A percentile compares a stretch with the other conserved stretches of the same genome.
Evolutionary conservation across 2,888 invertebrate genomes (phyloP).

Genomic region (Glyphotaelius pellucidus): DNA sequence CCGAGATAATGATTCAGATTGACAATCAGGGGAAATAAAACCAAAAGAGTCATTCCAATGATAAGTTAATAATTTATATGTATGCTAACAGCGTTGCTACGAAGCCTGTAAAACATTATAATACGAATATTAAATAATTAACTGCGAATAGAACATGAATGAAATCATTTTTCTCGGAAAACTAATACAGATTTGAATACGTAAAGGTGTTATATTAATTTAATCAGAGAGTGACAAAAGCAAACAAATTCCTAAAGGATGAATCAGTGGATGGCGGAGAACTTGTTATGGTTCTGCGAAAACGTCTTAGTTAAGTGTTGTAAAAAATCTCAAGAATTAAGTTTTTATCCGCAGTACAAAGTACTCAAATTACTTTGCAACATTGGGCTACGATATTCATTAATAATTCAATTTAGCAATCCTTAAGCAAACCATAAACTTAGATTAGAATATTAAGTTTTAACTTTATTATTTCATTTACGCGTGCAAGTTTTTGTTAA

Average conservation of each 20-base stretch:
- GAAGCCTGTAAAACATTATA: not conserved
- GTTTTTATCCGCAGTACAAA: not conserved
- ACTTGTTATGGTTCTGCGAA: not conserved
- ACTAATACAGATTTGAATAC: not conserved
- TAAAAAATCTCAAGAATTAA: not conserved
- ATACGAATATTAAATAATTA: not conserved
- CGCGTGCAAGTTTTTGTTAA: too few relatives aligned
- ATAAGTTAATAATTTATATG: not conserved
- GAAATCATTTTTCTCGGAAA: not conserved
- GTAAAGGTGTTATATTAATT: not conserved
- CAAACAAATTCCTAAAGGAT: not conserved
- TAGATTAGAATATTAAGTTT: too few relatives aligned
- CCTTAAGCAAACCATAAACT: too few relatives aligned
- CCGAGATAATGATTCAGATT: conserved; percentile 17
- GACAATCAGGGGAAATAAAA: not conserved
- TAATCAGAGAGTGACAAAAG: not conserved
- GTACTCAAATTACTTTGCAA: not conserved
- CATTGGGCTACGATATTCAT: not conserved
- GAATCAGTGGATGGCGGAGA: not conserved
- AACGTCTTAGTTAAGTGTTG: not conserved
- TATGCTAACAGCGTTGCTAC: not conserved
- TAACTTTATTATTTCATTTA: too few relatives aligned
- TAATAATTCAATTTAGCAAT: not conserved
- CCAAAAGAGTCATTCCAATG: not conserved
- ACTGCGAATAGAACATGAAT: not conserved